These are phyloP conservation scores for Cataglyphis livida DNA, from an alignment of 2,888 invertebrate genomes.

Conservation along the genomic window DNA sequence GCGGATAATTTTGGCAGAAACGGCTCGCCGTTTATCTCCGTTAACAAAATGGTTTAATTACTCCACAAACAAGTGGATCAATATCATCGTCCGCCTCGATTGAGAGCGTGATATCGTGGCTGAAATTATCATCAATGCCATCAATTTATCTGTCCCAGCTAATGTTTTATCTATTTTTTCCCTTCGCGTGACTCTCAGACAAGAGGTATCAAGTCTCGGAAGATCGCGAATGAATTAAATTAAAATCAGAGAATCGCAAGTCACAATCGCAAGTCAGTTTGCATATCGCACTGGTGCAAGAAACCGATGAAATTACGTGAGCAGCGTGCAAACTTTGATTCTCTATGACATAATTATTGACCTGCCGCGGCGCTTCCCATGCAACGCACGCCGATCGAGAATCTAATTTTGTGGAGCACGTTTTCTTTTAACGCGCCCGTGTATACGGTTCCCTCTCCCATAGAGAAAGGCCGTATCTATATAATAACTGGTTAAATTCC, in stretches of 20 bases:
- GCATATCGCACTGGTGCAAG: neutral
- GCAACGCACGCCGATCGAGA: constrained; percentile 66
- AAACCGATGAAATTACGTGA: constrained; percentile 56
- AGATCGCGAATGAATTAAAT: constrained; percentile 6
- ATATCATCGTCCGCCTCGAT: constrained; percentile 34
- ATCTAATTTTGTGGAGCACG: constrained; percentile 73
- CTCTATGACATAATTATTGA: constrained; percentile 55
- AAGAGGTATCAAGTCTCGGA: neutral
- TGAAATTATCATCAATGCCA: constrained; percentile 20
- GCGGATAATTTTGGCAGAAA: constrained; percentile 63
- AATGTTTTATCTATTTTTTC: neutral
- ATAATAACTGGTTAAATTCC: constrained; percentile 85
- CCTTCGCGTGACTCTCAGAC: neutral
- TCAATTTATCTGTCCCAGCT: neutral
- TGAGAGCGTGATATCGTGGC: constrained; percentile 33
- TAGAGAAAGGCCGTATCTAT: constrained; percentile 75
- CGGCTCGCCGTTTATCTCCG: constrained; percentile 44
- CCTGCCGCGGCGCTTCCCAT: constrained; percentile 34
- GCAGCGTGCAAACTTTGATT: constrained; percentile 45
- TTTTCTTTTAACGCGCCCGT: constrained; percentile 69
- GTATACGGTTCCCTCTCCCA: constrained; percentile 45
- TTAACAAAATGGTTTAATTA: constrained; percentile 52
- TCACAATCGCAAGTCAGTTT: neutral
- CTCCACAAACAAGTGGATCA: constrained; percentile 48
- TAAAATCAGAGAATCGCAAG: neutral